These are phyloP conservation scores for Mobula hypostoma DNA, from an alignment of 2,113 vertebrate species.

Conservation along the genomic window DNA sequence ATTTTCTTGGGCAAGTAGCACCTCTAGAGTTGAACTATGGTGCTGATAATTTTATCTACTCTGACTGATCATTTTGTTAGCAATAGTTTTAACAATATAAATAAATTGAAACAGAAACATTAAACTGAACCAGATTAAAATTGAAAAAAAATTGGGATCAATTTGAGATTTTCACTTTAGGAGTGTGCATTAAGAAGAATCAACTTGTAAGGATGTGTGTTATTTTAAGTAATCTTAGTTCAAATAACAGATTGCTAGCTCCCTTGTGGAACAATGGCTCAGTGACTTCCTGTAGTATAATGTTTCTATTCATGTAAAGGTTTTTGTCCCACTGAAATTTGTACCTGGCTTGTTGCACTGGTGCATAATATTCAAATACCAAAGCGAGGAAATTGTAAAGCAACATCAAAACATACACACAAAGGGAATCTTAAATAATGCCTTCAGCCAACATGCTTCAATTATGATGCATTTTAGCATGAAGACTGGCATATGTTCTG, in stretches of 20 bases:
- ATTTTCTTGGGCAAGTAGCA: not conserved
- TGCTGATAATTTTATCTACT: not conserved
- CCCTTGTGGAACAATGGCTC: no score
- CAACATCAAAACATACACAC: not conserved
- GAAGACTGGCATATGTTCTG: not conserved
- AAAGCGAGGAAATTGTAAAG: not conserved
- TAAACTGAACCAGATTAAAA: no score
- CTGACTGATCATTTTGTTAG: not conserved
- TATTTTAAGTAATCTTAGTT: not conserved
- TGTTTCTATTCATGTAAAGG: not conserved
- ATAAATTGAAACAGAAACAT: not conserved
- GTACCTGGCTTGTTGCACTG: not conserved
- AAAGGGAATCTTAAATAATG: not conserved
- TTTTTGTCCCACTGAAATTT: not conserved
- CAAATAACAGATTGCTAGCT: no score
- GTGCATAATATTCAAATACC: not conserved
- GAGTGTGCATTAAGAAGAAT: not conserved
- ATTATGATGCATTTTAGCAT: no score
- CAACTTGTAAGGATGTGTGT: not conserved
- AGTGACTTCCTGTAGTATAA: no score
- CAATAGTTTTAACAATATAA: not conserved
- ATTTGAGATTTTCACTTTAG: not conserved
- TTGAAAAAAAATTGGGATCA: not conserved
- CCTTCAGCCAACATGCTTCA: no score
- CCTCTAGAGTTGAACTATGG: not conserved